A percentile compares a stretch with the other conserved stretches of the same genome.
phyloP scores from a whole-genome alignment of 2,888 invertebrate species.

The Andrena haemorrhoa region DNA sequence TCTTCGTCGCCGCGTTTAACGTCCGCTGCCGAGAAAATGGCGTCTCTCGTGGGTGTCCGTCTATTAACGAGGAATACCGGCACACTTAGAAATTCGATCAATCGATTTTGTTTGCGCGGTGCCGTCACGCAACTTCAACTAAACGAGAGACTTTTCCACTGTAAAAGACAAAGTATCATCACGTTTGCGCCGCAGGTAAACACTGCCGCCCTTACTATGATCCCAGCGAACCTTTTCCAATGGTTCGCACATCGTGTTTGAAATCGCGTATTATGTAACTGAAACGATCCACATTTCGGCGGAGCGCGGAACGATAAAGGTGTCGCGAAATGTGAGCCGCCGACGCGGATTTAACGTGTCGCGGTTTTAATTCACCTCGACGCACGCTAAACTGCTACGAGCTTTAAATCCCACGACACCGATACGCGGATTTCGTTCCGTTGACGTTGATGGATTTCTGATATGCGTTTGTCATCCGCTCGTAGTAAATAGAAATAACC shows the following conservation, averaged over 20 bases:
- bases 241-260: constrained; percentile 37
- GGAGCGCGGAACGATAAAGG: not conserved
- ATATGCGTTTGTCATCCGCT: not conserved
- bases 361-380: constrained; percentile 5
- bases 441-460: constrained; percentile 5
- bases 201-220: constrained; percentile 28
- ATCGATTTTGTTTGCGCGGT: constrained; percentile 60
- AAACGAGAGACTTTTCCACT: constrained; percentile 71
- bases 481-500: not conserved
- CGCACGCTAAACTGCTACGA: not conserved
- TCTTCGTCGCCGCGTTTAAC: constrained; percentile 14
- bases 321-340: not conserved
- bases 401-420: not conserved
- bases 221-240: not conserved
- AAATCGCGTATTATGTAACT: constrained; percentile 74
- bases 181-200: constrained; percentile 75
- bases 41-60: constrained; percentile 79
- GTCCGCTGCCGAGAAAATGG: constrained; percentile 76
- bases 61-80: constrained; percentile 78
- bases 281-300: constrained; percentile 30
- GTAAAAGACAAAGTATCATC: constrained; percentile 58
- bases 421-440: not conserved
- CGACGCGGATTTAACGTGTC: constrained; percentile 5
- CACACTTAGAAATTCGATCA: constrained; percentile 72
- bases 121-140: constrained; percentile 51